Percentiles rank a stretch among this genome's conserved stretches.
Conservation (phyloP, 2,888 invertebrate genomes). For the Anthoptus insignis region DNA sequence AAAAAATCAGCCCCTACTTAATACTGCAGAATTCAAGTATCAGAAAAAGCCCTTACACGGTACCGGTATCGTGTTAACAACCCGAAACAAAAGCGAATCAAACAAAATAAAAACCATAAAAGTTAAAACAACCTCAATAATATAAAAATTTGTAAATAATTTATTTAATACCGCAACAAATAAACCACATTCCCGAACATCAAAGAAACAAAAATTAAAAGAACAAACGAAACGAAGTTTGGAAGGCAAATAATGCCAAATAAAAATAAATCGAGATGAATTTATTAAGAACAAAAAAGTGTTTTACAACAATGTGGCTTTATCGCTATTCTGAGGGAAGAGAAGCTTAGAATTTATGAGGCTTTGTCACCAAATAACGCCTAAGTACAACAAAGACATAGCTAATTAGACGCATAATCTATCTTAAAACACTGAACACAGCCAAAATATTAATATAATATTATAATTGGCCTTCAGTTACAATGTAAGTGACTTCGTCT, state of each 20-base stretch:
- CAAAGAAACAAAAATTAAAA: conserved; percentile 68
- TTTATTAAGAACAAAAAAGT: conserved; percentile 66
- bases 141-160: background rate
- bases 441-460: too few relatives aligned
- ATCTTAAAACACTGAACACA: too few relatives aligned
- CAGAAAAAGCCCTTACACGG: too few relatives aligned
- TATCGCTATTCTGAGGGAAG: conserved; percentile 23
- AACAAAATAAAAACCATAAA: too few relatives aligned
- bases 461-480: too few relatives aligned
- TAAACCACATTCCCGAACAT: conserved; percentile 54
- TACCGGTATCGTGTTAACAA: too few relatives aligned
- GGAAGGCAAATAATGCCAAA: conserved; percentile 64
- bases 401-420: too few relatives aligned
- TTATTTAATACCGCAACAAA: conserved; percentile 31
- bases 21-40: too few relatives aligned
- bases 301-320: conserved; percentile 71
- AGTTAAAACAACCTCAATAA: background rate
- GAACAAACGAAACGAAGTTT: conserved; percentile 65
- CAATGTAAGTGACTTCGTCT: too few relatives aligned
- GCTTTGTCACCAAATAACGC: conserved; percentile 23
- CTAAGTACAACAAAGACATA: too few relatives aligned
- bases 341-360: conserved; percentile 29
- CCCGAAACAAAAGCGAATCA: too few relatives aligned
- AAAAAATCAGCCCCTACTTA: too few relatives aligned
- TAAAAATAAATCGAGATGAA: conserved; percentile 75